These are phyloP conservation scores for Aporophyla lueneburgensis DNA, from an alignment of 2,888 invertebrate species.

Conservation along the genomic window DNA sequence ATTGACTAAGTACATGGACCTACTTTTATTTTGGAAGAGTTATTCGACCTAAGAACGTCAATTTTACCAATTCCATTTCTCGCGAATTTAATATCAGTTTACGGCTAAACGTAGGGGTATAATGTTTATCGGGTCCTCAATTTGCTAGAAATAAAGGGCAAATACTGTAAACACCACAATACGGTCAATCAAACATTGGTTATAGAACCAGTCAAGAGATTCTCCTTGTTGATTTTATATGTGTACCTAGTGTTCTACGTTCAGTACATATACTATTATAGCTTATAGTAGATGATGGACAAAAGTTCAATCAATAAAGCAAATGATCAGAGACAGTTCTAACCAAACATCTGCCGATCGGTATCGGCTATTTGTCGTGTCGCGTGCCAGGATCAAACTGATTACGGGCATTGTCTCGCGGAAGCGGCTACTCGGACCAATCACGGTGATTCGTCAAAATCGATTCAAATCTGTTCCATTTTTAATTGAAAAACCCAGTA, in stretches of 20 bases:
- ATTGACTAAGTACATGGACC: too few relatives aligned
- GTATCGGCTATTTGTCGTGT: constrained; percentile 82
- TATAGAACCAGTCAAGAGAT: background rate
- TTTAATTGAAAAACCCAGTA: constrained; percentile 80
- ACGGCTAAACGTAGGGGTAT: background rate
- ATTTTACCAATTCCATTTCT: constrained; percentile 22
- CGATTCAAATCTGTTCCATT: constrained; percentile 81
- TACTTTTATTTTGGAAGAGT: constrained; percentile 11
- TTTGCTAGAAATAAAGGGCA: constrained; percentile 11
- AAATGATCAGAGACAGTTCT: constrained; percentile 59
- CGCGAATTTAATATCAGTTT: constrained; percentile 26
- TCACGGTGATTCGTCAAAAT: constrained; percentile 86
- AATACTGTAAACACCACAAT: constrained; percentile 34
- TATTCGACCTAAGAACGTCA: background rate
- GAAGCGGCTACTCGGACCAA: constrained; percentile 70
- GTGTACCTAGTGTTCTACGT: background rate
- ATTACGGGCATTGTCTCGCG: constrained; percentile 80
- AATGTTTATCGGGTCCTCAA: constrained; percentile 28
- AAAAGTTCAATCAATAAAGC: constrained; percentile 57
- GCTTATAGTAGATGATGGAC: constrained; percentile 8
- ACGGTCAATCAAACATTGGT: constrained; percentile 29
- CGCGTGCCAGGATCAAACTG: constrained; percentile 80
- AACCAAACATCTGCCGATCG: constrained; percentile 82
- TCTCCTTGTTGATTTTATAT: constrained; percentile 8
- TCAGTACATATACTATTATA: background rate